Base-by-base conservation (phyloP, 2,113 vertebrate species). In the Scomber colias region DNA sequence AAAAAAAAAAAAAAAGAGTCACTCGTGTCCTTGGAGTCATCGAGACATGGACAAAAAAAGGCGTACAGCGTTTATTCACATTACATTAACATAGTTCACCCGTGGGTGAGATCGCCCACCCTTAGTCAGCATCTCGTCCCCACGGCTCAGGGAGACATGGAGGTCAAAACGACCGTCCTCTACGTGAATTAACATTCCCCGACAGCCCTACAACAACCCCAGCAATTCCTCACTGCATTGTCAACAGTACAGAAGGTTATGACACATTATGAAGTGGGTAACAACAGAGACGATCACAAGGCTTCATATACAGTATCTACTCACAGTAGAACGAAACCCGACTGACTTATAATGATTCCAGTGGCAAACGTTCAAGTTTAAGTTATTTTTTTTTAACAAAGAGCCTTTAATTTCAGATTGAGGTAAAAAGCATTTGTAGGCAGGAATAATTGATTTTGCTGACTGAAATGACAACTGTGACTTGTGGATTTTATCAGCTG, bases 121-220 rank as follows among this genome's bases (percentile, higher is more conserved):
- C 93, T 93, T 72, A 91, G 85, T 94, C 92, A 93, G 91, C 91
- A 89, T 76, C 92, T 88, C 55, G 40, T 82, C 89, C 80, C 82
- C 74, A 35, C 21, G 27, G 71, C 79, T 89, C 72, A 79, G 55
- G 81, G 90, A 83, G 77, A 80, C 57, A 48, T 64, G 55, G 84
- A 87, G 92, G 94, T 92, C 90, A 89, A 31, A 81, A 63, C 27
- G 56, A 71, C 81, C 21, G 79, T 69, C 87, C 85, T 31, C 62
- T 16, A 30, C 8, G 67, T 71, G 79, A 86, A 90, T 91, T 91
- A 90, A 90, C 81, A 92, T 89, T 91, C 89, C 50, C 79, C 19
- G 75, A 90, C 92, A 90, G 79, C 79, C 71, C 53, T 15, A 46
- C 68, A 49, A 71, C 65, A 71, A 87, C 73, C 86, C 81, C 59